A percentile compares a stretch with the other conserved stretches of the same genome.
Evolutionary conservation across 2,888 invertebrate species (phyloP).

Genomic region (Cerastoderma edule): DNA sequence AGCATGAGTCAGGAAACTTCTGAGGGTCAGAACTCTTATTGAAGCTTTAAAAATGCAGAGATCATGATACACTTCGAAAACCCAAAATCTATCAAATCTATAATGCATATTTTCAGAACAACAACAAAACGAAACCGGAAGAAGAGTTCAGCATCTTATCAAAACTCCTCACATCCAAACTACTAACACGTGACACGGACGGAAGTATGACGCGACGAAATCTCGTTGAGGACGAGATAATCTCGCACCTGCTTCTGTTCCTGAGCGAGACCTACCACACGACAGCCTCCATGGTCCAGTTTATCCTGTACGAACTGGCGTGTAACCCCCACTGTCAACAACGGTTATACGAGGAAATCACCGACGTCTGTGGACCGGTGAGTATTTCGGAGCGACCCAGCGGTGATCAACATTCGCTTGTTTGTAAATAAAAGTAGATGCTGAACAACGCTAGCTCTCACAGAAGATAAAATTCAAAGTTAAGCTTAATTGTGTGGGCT

Average conservation of each 20-base stretch:
- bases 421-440: too few relatives aligned
- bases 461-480: too few relatives aligned
- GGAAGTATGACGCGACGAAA: conserved; percentile 51
- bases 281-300: conserved; percentile 34
- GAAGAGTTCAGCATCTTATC: conserved; percentile 45
- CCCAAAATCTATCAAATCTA: too few relatives aligned
- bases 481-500: too few relatives aligned
- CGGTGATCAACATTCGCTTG: too few relatives aligned
- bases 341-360: conserved; percentile 43
- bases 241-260: conserved; percentile 51
- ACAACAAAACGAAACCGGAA: conserved; percentile 24
- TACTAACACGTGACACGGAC: conserved; percentile 48
- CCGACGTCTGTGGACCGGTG: conserved; percentile 28
- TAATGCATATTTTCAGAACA: too few relatives aligned
- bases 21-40: too few relatives aligned
- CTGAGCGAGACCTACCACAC: conserved; percentile 50
- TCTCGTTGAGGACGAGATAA: conserved; percentile 55
- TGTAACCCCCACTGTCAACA: conserved; percentile 39
- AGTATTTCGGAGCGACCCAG: too few relatives aligned
- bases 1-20: too few relatives aligned
- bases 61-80: too few relatives aligned
- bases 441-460: too few relatives aligned
- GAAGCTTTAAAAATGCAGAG: too few relatives aligned
- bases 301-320: conserved; percentile 54
- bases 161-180: conserved; percentile 41